phyloP scores from a whole-genome alignment of 2,113 vertebrate species.

The Spea bombifrons region DNA sequence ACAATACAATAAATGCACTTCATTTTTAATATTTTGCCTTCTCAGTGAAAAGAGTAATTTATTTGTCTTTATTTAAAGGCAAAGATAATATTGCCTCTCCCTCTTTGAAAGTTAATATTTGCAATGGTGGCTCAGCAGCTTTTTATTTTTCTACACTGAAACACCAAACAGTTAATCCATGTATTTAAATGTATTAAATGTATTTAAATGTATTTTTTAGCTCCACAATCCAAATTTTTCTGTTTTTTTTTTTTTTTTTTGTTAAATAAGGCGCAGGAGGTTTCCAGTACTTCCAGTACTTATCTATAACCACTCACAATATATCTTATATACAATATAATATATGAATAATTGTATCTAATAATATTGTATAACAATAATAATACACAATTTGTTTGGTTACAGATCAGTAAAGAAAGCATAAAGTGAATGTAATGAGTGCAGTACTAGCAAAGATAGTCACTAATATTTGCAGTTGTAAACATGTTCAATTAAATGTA shows the following conservation, averaged over 20 bases:
- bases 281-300: slow-evolving; percentile 20
- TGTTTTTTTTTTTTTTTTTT: background rate
- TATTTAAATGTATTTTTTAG: background rate
- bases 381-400: background rate
- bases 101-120: too few species aligned
- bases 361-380: too few species aligned
- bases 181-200: background rate
- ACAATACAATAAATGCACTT: too few species aligned
- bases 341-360: too few species aligned
- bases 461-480: slow-evolving; percentile 1
- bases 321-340: background rate
- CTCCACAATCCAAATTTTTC: too few species aligned
- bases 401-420: background rate
- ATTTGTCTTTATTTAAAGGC: too few species aligned
- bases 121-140: too few species aligned
- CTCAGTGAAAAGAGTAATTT: too few species aligned
- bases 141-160: too few species aligned
- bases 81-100: too few species aligned
- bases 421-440: slow-evolving; percentile 13
- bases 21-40: too few species aligned
- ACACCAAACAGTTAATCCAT: background rate
- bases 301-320: slow-evolving; percentile 12
- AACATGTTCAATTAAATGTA: slow-evolving; percentile 13
- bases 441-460: slow-evolving; percentile 8
- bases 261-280: slow-evolving; percentile 1